Evolutionary conservation across 1,140 invertebrate genomes (phyloP).

Genomic region (Calosoma granatense): DNA sequence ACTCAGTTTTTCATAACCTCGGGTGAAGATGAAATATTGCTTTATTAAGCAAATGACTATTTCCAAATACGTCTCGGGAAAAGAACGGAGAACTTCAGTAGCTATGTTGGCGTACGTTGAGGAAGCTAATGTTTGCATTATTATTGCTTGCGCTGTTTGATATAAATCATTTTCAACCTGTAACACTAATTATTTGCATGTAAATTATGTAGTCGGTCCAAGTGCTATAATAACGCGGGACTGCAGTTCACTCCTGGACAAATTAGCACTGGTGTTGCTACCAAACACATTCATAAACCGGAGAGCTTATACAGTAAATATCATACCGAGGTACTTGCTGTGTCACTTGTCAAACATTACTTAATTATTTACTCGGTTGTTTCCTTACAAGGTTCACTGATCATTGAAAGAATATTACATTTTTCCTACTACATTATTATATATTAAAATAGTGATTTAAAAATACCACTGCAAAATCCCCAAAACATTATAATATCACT

Average conservation of each 20-base stretch:
- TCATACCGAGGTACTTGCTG: too few relatives aligned
- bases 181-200: background rate
- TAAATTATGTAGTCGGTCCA: background rate
- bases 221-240: background rate
- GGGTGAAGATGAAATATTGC: background rate
- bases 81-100: background rate
- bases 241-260: too few relatives aligned
- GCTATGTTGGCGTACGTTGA: background rate
- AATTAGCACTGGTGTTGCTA: too few relatives aligned
- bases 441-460: too few relatives aligned
- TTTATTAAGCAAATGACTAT: background rate
- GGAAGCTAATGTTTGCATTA: background rate
- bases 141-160: background rate
- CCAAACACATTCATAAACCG: too few relatives aligned
- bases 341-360: too few relatives aligned
- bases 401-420: too few relatives aligned
- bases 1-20: background rate
- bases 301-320: too few relatives aligned
- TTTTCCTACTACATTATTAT: too few relatives aligned
- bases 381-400: too few relatives aligned
- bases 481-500: background rate
- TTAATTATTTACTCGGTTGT: too few relatives aligned
- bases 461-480: background rate
- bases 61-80: background rate
- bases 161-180: slow-evolving; percentile 1